Percentiles rank a stretch among this genome's conserved stretches.
Conservation (phyloP, 2,797 vertebrate genomes). For the Pseudochromis fuscus region DNA sequence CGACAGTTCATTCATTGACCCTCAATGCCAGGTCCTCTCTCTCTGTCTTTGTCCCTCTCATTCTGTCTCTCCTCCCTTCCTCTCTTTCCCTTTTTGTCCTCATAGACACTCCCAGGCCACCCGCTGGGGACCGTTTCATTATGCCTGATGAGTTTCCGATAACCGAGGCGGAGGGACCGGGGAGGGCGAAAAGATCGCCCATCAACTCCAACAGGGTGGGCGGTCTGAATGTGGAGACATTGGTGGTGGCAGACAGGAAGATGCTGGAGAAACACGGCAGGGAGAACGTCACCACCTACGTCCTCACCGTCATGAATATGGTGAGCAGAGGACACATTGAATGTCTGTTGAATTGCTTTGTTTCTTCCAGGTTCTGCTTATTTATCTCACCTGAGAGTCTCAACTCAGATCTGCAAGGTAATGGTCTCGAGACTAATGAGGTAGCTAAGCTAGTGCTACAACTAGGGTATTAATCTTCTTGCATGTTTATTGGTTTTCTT, state of each 20-base stretch:
- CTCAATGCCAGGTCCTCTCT: slow-evolving; percentile 60
- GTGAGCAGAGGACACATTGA: slow-evolving; percentile 74
- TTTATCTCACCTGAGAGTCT: background rate
- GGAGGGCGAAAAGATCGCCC: slow-evolving; percentile 90
- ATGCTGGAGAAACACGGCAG: slow-evolving; percentile 97
- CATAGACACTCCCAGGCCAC: slow-evolving; percentile 91
- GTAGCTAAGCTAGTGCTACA: no score
- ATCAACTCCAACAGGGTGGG: slow-evolving; percentile 88
- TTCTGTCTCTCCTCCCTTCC: slow-evolving; percentile 49
- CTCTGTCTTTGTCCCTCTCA: slow-evolving; percentile 13
- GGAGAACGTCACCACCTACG: slow-evolving; percentile 95
- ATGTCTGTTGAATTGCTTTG: background rate
- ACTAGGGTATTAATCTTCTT: background rate
- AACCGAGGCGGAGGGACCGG: slow-evolving; percentile 59
- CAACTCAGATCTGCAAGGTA: background rate
- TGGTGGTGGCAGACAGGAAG: slow-evolving; percentile 97
- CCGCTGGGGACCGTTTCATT: slow-evolving; percentile 85
- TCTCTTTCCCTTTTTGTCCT: slow-evolving; percentile 33
- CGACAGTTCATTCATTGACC: slow-evolving; percentile 55
- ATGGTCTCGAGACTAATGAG: no score
- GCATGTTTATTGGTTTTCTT: background rate
- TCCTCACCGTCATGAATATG: slow-evolving; percentile 99
- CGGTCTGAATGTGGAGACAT: slow-evolving; percentile 94
- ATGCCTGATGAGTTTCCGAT: slow-evolving; percentile 88
- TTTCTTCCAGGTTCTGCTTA: background rate